Conservation (phyloP, 2,797 vertebrate species). For the Cryptoprocta ferox region DNA sequence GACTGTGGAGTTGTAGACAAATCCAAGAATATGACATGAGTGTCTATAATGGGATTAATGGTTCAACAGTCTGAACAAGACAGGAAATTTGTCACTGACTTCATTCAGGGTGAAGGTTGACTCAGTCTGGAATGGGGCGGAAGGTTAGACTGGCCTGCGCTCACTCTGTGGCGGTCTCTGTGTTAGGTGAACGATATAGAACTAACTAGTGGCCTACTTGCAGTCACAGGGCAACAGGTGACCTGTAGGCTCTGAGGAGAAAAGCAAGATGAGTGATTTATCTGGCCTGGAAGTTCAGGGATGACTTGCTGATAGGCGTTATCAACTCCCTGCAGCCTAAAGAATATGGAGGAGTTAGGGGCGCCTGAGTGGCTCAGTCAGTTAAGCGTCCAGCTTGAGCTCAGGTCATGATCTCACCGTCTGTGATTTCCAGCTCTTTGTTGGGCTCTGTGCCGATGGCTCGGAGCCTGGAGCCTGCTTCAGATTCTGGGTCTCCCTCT, state of each 20-base stretch:
- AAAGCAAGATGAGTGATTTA: neutral
- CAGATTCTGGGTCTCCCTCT: too few species aligned
- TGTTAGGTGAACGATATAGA: neutral
- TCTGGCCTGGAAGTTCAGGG: neutral
- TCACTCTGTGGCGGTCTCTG: rapidly evolving
- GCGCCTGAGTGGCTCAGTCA: too few species aligned
- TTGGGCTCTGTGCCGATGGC: too few species aligned
- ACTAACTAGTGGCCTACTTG: neutral
- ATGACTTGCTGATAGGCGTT: neutral
- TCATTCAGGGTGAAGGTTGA: neutral
- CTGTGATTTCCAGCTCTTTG: too few species aligned
- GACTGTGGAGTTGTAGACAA: neutral
- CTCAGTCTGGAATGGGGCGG: neutral
- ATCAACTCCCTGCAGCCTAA: neutral
- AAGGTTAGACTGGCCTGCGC: neutral
- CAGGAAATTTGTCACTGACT: neutral
- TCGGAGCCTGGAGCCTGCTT: too few species aligned
- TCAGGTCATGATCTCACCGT: too few species aligned
- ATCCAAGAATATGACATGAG: neutral
- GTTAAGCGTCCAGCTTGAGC: too few species aligned
- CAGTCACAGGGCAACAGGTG: neutral
- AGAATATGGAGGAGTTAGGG: neutral
- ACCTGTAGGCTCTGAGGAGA: neutral
- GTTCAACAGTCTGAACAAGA: neutral
- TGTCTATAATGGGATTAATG: neutral